A percentile compares a stretch with the other conserved stretches of the same genome.
Evolutionary conservation across 1,140 invertebrate genomes (phyloP).

Genomic region (Hylaeus anthracinus): DNA sequence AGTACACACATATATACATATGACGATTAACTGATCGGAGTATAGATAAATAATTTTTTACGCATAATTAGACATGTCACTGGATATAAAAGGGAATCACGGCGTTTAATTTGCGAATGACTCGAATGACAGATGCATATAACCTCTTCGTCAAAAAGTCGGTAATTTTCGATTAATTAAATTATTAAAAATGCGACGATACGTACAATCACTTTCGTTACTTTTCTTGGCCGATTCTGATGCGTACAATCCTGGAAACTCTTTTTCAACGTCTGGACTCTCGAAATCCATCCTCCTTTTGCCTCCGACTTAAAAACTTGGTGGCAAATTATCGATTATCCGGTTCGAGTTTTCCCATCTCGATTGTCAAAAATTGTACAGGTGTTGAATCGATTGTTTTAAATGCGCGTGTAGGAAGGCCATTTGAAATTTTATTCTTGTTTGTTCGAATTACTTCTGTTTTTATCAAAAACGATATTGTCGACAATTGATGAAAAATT

Average conservation of each 20-base stretch:
- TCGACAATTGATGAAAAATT: background rate
- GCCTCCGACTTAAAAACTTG: conserved; percentile 27
- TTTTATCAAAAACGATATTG: background rate
- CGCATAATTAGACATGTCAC: background rate
- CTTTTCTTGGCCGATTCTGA: conserved; percentile 88
- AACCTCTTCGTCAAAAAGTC: conserved; percentile 39
- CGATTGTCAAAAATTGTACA: conserved; percentile 15
- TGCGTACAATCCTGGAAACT: conserved; percentile 93
- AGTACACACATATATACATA: background rate
- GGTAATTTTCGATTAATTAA: background rate
- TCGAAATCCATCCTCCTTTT: conserved; percentile 89
- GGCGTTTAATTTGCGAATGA: background rate
- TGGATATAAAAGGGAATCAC: background rate
- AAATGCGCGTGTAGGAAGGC: background rate
- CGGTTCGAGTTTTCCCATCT: conserved; percentile 22
- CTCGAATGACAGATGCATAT: conserved; percentile 47
- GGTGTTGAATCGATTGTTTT: conserved; percentile 4
- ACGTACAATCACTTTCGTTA: conserved; percentile 93
- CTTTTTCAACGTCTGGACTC: conserved; percentile 93
- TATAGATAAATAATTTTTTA: background rate
- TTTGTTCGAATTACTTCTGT: background rate
- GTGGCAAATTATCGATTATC: conserved; percentile 32
- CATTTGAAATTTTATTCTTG: background rate
- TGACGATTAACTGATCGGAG: background rate
- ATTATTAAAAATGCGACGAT: conserved; percentile 15